Base-by-base conservation (phyloP, 2,113 vertebrate genomes). In the Oncorhynchus kisutch region DNA sequence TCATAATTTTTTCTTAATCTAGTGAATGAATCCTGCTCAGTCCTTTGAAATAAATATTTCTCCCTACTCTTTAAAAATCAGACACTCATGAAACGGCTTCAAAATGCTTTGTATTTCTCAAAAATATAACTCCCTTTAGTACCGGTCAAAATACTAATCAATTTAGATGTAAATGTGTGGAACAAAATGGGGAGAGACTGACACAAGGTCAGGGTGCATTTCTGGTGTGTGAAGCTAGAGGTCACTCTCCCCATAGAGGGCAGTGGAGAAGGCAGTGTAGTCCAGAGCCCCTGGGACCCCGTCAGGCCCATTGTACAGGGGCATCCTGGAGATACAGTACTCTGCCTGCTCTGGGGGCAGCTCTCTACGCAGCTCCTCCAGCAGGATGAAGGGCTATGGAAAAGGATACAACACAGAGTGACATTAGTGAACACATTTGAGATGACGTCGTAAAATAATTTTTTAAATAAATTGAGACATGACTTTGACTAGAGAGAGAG, bases 301-400 rank as follows among this genome's bases (percentile, higher is more conserved):
- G 1, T 93, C 94, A 0, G 93, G 91, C 9, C 94, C 94, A 0
- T 91, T 91, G 83, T 94, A 96, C 0, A 93, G 81, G 0, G 95
- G 94, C 95, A 96, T 96, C 73, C 94, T 93, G 86, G 93, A 94
- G 85, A 95, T 93, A 86, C 95, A 96, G 81, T 96, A 96, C 82
- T 96, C 94, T 71, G 95, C 95, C 89, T 96, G 95, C 31, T 96
- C 95, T 1, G 94, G 92, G 67, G 95, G 95, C 82, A 96, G 89
- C 87, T 96, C 95, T 34, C 94, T 90, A 2, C 94, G 93, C 76
- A 96, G 84, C 84, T 96, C 95, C 6, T 96, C 95, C 0, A 94
- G 92, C 79, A 95, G 87, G 85, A 96, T 96, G n/a, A 95, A 96
- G 0, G 93, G 24, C 84, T 86, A 49, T 29, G 68, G 73, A 68